These are phyloP conservation scores for Calephelis perditalis DNA, from an alignment of 2,888 invertebrate genomes.

Conservation along the genomic window DNA sequence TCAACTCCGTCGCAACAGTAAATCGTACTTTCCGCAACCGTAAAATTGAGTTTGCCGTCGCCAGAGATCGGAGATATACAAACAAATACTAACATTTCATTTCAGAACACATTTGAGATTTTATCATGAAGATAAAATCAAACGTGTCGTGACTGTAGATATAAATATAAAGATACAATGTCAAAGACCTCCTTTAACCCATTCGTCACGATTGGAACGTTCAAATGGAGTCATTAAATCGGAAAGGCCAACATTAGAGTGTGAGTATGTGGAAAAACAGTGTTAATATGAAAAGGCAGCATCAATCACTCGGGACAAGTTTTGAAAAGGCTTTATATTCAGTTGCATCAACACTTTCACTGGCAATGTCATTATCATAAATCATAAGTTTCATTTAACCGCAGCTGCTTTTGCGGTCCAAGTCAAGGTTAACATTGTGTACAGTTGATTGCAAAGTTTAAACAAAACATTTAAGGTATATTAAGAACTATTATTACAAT, in stretches of 20 bases:
- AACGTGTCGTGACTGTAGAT: not conserved
- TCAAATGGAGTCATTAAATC: conserved; percentile 30
- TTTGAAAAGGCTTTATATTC: conserved; percentile 40
- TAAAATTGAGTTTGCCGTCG: too few species aligned
- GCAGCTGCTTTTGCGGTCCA: conserved; percentile 40
- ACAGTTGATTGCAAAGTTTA: conserved; percentile 8
- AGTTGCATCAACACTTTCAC: conserved; percentile 58
- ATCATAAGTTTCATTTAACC: conserved; percentile 44
- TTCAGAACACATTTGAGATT: not conserved
- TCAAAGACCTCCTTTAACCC: conserved; percentile 10
- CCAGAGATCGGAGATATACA: too few species aligned
- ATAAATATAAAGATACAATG: conserved; percentile 6
- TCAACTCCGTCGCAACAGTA: too few species aligned
- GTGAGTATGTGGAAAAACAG: conserved; percentile 43
- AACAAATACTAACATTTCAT: not conserved
- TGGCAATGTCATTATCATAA: conserved; percentile 46
- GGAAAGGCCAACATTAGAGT: conserved; percentile 30
- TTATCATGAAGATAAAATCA: conserved; percentile 1
- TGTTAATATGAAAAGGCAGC: conserved; percentile 49
- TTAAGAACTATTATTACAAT: too few species aligned
- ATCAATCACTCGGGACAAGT: conserved; percentile 54
- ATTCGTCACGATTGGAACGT: conserved; percentile 18
- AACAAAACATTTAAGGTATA: not conserved
- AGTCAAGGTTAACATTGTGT: conserved; percentile 35
- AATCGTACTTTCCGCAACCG: too few species aligned